Evolutionary conservation across 2,113 vertebrate genomes (phyloP).

Genomic region (Ochotona curzoniae): DNA sequence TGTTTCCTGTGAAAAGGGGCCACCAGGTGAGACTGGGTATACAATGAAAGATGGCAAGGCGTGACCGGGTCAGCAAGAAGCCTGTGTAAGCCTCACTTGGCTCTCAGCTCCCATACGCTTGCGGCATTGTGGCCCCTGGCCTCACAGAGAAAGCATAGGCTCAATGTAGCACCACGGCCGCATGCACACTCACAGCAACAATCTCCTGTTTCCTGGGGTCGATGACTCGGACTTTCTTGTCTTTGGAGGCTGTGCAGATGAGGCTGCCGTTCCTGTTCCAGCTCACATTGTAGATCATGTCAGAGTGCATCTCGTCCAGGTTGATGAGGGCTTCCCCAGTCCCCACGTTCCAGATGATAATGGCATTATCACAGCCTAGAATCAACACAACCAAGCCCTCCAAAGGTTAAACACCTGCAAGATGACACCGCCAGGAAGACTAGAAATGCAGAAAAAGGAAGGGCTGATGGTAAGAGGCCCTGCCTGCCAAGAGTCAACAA

Average conservation of each 20-base stretch:
- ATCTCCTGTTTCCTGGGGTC: constrained; percentile 94
- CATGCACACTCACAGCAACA: constrained; percentile 88
- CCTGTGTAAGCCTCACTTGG: neutral
- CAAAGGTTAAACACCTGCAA: neutral
- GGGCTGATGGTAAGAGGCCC: neutral
- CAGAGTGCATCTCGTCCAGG: constrained; percentile 96
- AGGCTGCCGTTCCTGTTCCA: constrained; percentile 97
- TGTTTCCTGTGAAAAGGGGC: neutral
- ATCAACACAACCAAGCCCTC: neutral
- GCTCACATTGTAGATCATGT: constrained; percentile 95
- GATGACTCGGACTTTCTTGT: constrained; percentile 96
- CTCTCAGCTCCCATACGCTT: neutral
- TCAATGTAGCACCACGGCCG: too few relatives aligned
- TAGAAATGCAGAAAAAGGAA: neutral
- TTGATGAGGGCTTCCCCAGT: constrained; percentile 94
- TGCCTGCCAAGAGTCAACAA: neutral
- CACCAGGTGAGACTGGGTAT: neutral
- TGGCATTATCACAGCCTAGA: constrained; percentile 93
- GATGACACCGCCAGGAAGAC: neutral
- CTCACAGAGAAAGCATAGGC: too few relatives aligned
- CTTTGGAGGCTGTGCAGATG: constrained; percentile 97
- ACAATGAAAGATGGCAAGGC: neutral
- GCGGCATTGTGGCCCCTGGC: too few relatives aligned
- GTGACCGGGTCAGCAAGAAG: neutral
- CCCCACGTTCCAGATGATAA: constrained; percentile 98